Evolutionary conservation across 1,140 invertebrate genomes (phyloP), one percentile per base, ranked within the genome.

Genomic region (Phocides pigmalion): DNA sequence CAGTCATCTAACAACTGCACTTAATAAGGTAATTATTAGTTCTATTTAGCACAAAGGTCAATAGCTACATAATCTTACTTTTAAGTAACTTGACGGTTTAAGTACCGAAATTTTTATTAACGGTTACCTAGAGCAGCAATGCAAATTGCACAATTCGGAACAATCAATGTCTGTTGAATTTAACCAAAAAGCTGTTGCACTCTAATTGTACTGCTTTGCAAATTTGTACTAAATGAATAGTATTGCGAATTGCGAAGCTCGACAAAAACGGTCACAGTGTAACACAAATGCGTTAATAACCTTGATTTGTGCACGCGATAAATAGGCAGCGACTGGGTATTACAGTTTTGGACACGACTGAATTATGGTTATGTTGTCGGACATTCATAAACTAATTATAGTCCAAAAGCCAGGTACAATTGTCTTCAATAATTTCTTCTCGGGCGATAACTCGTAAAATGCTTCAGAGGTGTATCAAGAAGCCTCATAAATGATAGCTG

Each of bases 231-330:
- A 25, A 49, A 20, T 46, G 42, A 49, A 49, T 49, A 25, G 46
- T 49, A 25, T 15, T 49, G 46, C 20, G 35, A n/a, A 49, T 49
- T 49, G 46, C 20, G 19, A 49, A 28, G 46, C 42, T 46, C 19
- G 41, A 42, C 41, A 19, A 22, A 46, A 39, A 39, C 12, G 65
- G 64, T 69, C 72, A 59, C 64, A 25, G 74, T 79, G 78, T 79
- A 79, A 72, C 68, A 72, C 68, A 80, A 82, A 79, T 79, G 75
- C 79, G 82, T 83, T 79, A 84, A 85, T 75, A 86, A 84, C 83
- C 82, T 86, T 82, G 68, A 82, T 80, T 80, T 77, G 69, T 80
- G 49, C 70, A 72, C 68, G 63, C 64, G 68, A 58, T 56, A 49
- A 49, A 46, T 20, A 14, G 20, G 11, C 12, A 22, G 19, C 19